These are phyloP conservation scores for Macroglossus sobrinus DNA, from an alignment of 2,113 vertebrate genomes.

Conservation along the genomic window DNA sequence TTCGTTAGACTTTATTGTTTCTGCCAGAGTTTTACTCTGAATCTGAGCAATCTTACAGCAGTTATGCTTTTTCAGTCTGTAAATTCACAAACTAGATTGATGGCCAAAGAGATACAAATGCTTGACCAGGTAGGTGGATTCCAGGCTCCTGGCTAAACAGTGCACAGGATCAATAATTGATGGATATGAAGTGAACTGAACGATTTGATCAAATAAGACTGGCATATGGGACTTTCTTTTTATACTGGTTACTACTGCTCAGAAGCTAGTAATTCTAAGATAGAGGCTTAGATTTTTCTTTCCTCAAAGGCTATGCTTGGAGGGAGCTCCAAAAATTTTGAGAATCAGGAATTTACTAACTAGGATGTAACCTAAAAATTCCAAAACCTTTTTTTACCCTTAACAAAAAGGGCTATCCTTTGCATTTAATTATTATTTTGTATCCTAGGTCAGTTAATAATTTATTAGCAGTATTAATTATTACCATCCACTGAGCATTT, in stretches of 20 bases:
- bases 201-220: not conserved
- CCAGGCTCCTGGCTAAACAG: not conserved
- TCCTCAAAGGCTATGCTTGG: not conserved
- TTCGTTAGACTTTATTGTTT: not conserved
- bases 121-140: not conserved
- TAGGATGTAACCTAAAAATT: not conserved
- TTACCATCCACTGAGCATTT: not conserved
- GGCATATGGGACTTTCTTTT: not conserved
- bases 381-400: not conserved
- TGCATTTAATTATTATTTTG: not conserved
- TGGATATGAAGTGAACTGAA: not conserved
- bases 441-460: not conserved
- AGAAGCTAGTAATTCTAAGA: not conserved
- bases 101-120: not conserved
- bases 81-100: not conserved
- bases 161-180: not conserved
- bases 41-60: not conserved
- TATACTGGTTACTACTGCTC: not conserved
- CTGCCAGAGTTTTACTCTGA: not conserved
- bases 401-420: not conserved
- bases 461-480: not conserved
- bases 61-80: not conserved
- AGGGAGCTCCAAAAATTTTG: not conserved
- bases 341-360: not conserved
- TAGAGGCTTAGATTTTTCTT: not conserved